Conservation (phyloP, 92 coral and sea anemone species). For the Epizoanthus illoricatus region DNA sequence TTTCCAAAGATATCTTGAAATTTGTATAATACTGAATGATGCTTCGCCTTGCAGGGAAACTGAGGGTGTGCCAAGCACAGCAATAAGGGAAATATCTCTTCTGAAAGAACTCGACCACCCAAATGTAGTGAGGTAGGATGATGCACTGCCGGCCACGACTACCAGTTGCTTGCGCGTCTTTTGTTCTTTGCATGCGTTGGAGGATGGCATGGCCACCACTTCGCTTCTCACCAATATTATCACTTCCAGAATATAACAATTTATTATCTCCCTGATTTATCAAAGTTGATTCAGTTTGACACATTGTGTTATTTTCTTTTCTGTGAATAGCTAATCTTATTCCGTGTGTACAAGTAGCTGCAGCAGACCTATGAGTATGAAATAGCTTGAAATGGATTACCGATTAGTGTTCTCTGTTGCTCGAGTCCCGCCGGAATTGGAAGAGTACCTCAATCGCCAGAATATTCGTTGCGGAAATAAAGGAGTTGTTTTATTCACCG, state of each 20-base stretch:
- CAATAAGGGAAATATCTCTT: slow-evolving; percentile 96
- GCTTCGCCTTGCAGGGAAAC: slow-evolving; percentile 73
- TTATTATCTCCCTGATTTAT: background rate
- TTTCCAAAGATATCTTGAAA: slow-evolving; percentile 8
- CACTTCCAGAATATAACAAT: background rate
- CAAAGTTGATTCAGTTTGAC: background rate
- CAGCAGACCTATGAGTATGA: background rate
- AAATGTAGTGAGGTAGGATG: slow-evolving; percentile 87
- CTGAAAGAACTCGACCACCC: slow-evolving; percentile 96
- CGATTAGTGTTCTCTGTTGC: too few species aligned
- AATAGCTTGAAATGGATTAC: too few species aligned
- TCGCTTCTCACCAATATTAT: background rate
- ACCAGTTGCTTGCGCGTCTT: slow-evolving; percentile 25
- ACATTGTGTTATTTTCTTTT: too few species aligned
- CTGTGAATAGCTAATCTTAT: too few species aligned
- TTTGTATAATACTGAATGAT: background rate
- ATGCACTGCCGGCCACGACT: background rate
- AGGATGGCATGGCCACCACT: background rate
- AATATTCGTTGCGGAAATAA: background rate
- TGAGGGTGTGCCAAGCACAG: slow-evolving; percentile 99
- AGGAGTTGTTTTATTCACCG: background rate
- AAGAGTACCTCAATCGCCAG: background rate
- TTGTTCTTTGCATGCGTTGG: background rate
- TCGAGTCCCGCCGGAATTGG: background rate
- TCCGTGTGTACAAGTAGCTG: too few species aligned